Base-by-base conservation (phyloP, 2,113 vertebrate genomes). In the Cisticola juncidis region DNA sequence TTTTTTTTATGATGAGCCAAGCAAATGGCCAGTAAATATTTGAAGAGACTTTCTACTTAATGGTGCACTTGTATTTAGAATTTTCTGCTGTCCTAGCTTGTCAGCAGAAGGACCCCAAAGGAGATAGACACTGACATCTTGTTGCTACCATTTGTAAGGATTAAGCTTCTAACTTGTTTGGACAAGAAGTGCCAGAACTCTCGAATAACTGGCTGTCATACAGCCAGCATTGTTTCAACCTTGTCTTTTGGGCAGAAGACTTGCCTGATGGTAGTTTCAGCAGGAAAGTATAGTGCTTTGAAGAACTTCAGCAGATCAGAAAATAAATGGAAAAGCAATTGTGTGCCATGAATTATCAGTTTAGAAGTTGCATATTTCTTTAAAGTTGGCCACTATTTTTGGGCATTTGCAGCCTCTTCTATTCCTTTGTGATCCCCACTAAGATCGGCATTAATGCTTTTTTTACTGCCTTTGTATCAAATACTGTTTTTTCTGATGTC, bases 161-260 rank as follows among this genome's bases (percentile, higher is more conserved):
- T 90, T 64, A 35, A 24, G 6, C 28, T 81, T 86, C 26, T 76
- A 23, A 40, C 45, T 77, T 82, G 44, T 72, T 64, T 72, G 45
- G 58, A n/a, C 36, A 80, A 51, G 53, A 85, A 94, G 56, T 2
- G 2, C 19, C 42, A 78, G 31, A 50, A 50, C 38, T 84, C 51
- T 33, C 0, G 0, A 62, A 62, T 78, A 83, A 58, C 57, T 85
- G 65, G 3, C 40, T 82, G 19, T 72, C 0, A 0, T 23, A 54
- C 2, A 3, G 36, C n/a, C 36, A 22, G 40, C 5, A 9, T 21
- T 72, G 18, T 81, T 88, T 53, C 18, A 12, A 2, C 31, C 26
- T 51, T 87, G 19, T 71, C 44, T 78, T 83, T 47, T 3, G 4
- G 72, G 29, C 3, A 15, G 23, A 73, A 19, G 25, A 53, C 58